Evolutionary conservation across 2,888 invertebrate species (phyloP).

Genomic region (Sympetrum striolatum): DNA sequence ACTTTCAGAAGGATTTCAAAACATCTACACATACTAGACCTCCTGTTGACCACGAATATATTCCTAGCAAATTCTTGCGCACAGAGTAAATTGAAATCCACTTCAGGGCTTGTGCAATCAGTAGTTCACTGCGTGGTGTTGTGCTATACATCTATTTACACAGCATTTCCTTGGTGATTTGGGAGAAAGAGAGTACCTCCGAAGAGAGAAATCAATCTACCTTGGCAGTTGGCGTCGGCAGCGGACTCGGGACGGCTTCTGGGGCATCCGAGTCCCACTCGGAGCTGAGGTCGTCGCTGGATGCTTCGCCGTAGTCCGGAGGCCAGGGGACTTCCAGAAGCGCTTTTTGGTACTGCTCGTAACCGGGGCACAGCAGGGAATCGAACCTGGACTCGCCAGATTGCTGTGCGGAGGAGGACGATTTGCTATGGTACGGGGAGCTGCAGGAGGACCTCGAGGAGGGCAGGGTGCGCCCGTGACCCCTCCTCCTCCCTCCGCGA

Average conservation of each 20-base stretch:
- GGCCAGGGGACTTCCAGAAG: slow-evolving; percentile 77
- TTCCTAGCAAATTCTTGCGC: no score
- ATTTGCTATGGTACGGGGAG: slow-evolving; percentile 12
- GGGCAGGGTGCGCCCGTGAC: slow-evolving; percentile 37
- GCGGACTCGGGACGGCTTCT: slow-evolving; percentile 58
- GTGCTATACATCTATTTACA: no score
- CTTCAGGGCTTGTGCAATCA: no score
- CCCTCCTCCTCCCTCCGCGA: slow-evolving; percentile 4
- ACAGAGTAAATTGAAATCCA: no score
- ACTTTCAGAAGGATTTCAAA: no score
- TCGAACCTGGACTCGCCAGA: background rate
- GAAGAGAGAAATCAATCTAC: slow-evolving; percentile 51
- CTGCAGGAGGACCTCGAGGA: background rate
- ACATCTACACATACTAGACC: no score
- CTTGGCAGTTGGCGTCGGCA: slow-evolving; percentile 51
- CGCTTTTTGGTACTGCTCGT: slow-evolving; percentile 81
- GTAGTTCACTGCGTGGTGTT: no score
- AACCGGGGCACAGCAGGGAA: slow-evolving; percentile 61
- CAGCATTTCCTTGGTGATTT: no score
- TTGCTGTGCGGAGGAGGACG: background rate
- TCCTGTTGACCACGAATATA: no score
- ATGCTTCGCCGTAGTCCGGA: slow-evolving; percentile 86
- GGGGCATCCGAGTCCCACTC: slow-evolving; percentile 89
- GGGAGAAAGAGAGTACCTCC: background rate
- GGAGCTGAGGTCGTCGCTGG: slow-evolving; percentile 88